Conservation (phyloP, 2,113 vertebrate species). For the Erythrocercus mccallii region DNA sequence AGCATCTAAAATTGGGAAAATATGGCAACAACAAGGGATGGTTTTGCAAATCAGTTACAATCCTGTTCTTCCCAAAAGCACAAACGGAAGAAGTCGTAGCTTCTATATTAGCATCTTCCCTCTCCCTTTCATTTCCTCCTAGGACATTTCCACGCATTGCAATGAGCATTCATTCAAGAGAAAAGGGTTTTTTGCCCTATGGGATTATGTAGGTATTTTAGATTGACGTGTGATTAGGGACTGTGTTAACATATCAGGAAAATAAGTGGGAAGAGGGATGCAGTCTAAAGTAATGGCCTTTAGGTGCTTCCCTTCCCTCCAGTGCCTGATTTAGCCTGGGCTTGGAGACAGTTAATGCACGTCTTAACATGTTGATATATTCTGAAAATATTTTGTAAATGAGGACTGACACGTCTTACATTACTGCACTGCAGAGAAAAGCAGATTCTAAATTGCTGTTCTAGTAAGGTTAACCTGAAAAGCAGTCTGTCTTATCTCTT, state of each 20-base stretch:
- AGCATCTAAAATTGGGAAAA: neutral
- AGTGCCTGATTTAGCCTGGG: neutral
- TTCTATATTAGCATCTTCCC: neutral
- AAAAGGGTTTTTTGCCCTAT: neutral
- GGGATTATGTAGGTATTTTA: neutral
- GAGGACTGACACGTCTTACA: neutral
- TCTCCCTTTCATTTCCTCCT: neutral
- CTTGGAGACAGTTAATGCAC: neutral
- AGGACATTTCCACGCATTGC: neutral
- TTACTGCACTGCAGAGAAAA: neutral
- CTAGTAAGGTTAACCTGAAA: neutral
- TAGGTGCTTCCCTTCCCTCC: neutral
- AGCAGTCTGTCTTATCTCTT: neutral
- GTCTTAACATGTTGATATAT: neutral
- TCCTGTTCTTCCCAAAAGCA: neutral
- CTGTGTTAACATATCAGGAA: neutral
- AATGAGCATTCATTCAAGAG: neutral
- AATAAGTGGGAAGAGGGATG: neutral
- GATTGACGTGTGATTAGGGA: neutral
- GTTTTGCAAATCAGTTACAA: neutral
- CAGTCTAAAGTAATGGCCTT: neutral
- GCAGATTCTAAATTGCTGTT: neutral
- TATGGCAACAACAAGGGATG: neutral
- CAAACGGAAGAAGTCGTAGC: neutral
- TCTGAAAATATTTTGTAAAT: slow-evolving; percentile 5